A percentile compares a stretch with the other conserved stretches of the same genome.
Evolutionary conservation across 2,888 invertebrate species (phyloP).

Genomic region (Cerceris ruficornis): DNA sequence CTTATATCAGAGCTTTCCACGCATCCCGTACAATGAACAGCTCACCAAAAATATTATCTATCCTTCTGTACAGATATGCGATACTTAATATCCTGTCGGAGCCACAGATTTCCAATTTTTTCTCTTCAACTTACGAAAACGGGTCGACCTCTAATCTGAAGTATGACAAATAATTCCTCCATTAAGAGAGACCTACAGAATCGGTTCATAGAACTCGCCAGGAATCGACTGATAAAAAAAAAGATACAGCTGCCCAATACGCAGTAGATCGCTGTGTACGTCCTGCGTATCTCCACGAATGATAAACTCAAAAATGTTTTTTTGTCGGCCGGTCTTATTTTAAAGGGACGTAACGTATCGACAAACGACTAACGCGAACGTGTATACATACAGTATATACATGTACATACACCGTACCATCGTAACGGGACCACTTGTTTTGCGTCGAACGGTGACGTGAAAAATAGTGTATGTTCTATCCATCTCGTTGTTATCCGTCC

Average conservation of each 20-base stretch:
- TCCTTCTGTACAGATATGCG: conserved; percentile 26
- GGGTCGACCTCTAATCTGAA: conserved; percentile 35
- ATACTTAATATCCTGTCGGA: conserved; percentile 38
- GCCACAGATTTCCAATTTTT: conserved; percentile 45
- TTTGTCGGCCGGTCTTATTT: too few species aligned
- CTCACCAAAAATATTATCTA: conserved; percentile 24
- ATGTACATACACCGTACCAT: conserved; percentile 10
- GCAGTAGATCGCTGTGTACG: too few species aligned
- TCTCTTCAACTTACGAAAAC: conserved; percentile 26
- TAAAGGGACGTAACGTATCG: conserved; percentile 49
- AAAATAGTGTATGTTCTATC: conserved; percentile 51
- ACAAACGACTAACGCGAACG: conserved; percentile 33
- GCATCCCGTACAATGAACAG: conserved; percentile 6
- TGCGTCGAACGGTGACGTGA: conserved; percentile 39
- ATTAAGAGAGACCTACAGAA: conserved; percentile 14
- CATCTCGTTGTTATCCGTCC: conserved; percentile 45
- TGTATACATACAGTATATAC: neutral
- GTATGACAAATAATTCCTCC: conserved; percentile 35
- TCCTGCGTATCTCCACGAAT: too few species aligned
- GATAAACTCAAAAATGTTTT: too few species aligned
- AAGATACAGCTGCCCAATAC: neutral
- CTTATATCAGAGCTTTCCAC: neutral
- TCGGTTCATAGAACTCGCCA: conserved; percentile 3
- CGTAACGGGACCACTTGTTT: conserved; percentile 43
- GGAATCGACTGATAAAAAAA: neutral